These are phyloP conservation scores for Epinotia bilunana DNA, from an alignment of 2,888 invertebrate species.

Conservation along the genomic window DNA sequence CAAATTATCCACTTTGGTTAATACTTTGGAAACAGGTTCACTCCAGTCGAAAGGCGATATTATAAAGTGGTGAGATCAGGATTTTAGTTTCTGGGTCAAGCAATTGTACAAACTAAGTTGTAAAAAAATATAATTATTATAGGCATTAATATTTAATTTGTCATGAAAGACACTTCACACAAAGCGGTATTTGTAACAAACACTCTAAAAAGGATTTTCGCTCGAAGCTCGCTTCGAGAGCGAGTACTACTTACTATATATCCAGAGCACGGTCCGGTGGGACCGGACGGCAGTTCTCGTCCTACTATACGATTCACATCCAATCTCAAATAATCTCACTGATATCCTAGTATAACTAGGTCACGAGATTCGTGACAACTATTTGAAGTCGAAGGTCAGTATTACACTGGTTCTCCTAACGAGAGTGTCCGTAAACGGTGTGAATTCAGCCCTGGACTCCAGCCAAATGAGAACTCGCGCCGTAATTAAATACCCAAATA, in stretches of 20 bases:
- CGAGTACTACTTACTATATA: slow-evolving; percentile 38
- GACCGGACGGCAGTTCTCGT: slow-evolving; percentile 39
- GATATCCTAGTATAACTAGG: neutral
- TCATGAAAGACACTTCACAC: neutral
- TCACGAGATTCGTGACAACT: neutral
- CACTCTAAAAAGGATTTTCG: slow-evolving; percentile 19
- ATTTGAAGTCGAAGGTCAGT: neutral
- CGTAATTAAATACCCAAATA: slow-evolving; percentile 61
- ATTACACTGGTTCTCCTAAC: neutral
- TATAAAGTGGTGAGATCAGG: neutral
- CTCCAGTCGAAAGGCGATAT: neutral
- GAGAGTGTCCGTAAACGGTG: neutral
- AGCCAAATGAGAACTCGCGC: slow-evolving; percentile 60
- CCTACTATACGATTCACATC: neutral
- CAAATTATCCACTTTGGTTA: neutral
- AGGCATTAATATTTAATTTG: neutral
- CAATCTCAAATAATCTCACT: neutral
- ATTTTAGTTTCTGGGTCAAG: neutral
- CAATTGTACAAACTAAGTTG: neutral
- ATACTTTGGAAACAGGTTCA: neutral
- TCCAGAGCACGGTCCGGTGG: slow-evolving; percentile 52
- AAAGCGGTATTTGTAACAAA: neutral
- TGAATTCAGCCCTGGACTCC: slow-evolving; percentile 50
- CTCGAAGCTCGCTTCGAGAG: slow-evolving; percentile 8
- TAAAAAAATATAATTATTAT: no score